Conservation (phyloP, 2,113 vertebrate species). For the Epinephelus fuscoguttatus region DNA sequence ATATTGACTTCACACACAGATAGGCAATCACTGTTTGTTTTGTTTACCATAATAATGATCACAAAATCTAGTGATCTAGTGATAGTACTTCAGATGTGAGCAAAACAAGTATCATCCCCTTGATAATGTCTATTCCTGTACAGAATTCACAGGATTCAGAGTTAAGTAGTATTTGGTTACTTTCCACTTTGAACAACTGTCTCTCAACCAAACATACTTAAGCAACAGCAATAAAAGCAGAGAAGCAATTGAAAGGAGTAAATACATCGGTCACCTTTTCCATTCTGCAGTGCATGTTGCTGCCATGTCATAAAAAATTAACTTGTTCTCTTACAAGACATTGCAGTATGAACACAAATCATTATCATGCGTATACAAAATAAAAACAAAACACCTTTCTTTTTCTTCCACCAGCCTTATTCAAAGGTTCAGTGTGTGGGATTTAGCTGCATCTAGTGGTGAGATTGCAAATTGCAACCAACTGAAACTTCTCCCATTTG, state of each 20-base stretch:
- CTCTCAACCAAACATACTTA: background rate
- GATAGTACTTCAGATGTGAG: background rate
- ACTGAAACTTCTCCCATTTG: no score
- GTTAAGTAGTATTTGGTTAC: background rate
- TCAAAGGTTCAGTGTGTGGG: no score
- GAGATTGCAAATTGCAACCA: no score
- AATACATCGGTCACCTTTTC: background rate
- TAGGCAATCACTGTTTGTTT: conserved; percentile 38
- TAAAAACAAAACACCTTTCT: no score
- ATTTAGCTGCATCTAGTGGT: no score
- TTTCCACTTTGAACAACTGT: background rate
- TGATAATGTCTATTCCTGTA: background rate
- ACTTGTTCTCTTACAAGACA: background rate
- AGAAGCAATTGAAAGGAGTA: background rate
- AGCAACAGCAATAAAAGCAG: no score
- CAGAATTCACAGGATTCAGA: background rate
- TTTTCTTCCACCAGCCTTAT: no score
- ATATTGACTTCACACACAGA: conserved; percentile 53
- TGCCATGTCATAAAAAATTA: background rate
- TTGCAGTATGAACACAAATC: background rate
- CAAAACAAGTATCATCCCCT: background rate
- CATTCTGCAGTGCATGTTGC: background rate
- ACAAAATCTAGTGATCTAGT: background rate
- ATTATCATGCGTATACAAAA: no score
- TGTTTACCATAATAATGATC: background rate